Evolutionary conservation across 2,797 vertebrate genomes (phyloP).

Genomic region (Diplodus sargus): DNA sequence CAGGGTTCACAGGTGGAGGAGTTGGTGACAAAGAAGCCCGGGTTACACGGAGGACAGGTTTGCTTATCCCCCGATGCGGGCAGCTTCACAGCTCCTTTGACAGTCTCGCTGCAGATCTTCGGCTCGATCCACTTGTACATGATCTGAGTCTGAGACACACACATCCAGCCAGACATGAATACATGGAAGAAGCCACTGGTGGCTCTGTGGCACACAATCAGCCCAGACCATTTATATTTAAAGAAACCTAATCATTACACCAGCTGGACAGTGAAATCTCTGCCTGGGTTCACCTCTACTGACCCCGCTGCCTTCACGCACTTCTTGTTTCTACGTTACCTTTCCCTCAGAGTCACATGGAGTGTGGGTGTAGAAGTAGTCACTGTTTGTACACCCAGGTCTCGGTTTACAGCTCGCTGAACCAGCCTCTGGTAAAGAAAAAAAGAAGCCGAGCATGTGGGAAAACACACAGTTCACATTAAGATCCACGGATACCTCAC

Average conservation of each 20-base stretch:
- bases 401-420: slow-evolving; percentile 88
- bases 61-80: slow-evolving; percentile 89
- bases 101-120: slow-evolving; percentile 91
- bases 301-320: background rate
- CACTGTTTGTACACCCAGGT: slow-evolving; percentile 89
- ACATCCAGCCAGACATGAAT: slow-evolving; percentile 33
- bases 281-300: slow-evolving; percentile 12
- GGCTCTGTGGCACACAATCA: background rate
- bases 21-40: slow-evolving; percentile 90
- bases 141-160: slow-evolving; percentile 89
- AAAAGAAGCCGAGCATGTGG: slow-evolving; percentile 28
- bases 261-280: slow-evolving; percentile 11
- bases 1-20: slow-evolving; percentile 90
- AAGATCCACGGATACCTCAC: slow-evolving; percentile 69
- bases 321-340: slow-evolving; percentile 79
- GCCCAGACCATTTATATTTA: slow-evolving; percentile 40
- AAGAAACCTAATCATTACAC: slow-evolving; percentile 41
- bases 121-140: slow-evolving; percentile 98
- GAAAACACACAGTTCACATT: slow-evolving; percentile 60
- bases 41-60: slow-evolving; percentile 94
- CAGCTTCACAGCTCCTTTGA: slow-evolving; percentile 82
- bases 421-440: slow-evolving; percentile 86
- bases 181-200: slow-evolving; percentile 14
- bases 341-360: slow-evolving; percentile 89
- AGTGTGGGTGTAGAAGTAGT: slow-evolving; percentile 96